Base-by-base conservation (phyloP, 2,888 invertebrate genomes). In the Drosophila conformis region DNA sequence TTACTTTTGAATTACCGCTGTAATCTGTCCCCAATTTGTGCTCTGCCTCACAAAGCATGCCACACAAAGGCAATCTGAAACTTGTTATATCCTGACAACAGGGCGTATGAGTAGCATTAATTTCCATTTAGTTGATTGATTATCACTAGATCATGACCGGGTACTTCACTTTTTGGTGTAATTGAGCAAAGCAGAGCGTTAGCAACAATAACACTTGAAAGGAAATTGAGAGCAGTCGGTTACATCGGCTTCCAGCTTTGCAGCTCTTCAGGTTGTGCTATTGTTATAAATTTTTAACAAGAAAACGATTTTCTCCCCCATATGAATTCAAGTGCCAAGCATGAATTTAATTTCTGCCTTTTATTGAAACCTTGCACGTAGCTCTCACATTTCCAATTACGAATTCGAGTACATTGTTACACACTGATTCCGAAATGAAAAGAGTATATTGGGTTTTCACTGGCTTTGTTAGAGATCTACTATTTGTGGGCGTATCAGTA, bases 311-410 rank as follows among this genome's bases (percentile, higher is more conserved):
- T 40, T 49, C 18, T 2, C 57, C 18, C 18, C 33, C 2, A 21
- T 25, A 25, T 21, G 29, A 48, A 36, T 29, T 33, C 31, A 49
- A 69, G 53, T 52, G 21, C 38, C 58, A 27, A 58, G 65, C 67
- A 51, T 66, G 69, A 72, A 73, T 75, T 77, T 73, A 69, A 77
- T 77, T 68, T 73, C 52, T 59, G 46, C 63, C 61, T 60, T 52
- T 63, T 27, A 46, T 53, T 59, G 69, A 70, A 57, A 57, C 60
- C 58, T 33, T 38, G 33, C 68, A 59, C 76, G 42, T 48, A 69
- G 15, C 53, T 67, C 82, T 87, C 89, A 58, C 72, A 82, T 85
- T 89, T 85, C 85, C 82, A 89, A 89, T 84, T 87, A 84, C 70
- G 65, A 52, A 73, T 75, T 70, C 62, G 63, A 68, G 69, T 60